phyloP scores from a whole-genome alignment of 2,113 vertebrate genomes.

The Xenopus borealis region DNA sequence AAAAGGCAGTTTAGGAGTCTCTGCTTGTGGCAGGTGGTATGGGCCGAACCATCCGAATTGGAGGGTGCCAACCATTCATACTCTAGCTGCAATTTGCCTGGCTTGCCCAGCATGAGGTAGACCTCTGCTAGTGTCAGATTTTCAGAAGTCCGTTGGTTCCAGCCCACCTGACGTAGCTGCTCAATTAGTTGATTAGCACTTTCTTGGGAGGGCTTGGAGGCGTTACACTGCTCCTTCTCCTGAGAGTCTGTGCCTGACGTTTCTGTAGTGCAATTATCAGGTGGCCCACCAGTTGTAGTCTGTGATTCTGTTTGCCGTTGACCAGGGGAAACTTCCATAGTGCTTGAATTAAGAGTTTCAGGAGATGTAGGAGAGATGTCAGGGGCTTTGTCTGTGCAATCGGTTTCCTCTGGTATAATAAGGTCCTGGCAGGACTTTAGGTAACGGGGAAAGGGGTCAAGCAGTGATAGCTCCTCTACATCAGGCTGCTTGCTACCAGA shows the following conservation, averaged over 20 bases:
- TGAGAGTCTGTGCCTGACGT: slow-evolving; percentile 56
- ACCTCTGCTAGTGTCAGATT: slow-evolving; percentile 94
- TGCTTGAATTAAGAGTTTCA: slow-evolving; percentile 11
- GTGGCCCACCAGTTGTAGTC: slow-evolving; percentile 45
- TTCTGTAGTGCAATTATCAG: slow-evolving; percentile 64
- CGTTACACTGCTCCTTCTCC: slow-evolving; percentile 58
- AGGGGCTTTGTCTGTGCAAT: slow-evolving; percentile 50
- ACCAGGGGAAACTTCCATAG: slow-evolving; percentile 1
- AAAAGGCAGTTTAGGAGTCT: slow-evolving; percentile 85
- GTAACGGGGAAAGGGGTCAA: slow-evolving; percentile 71
- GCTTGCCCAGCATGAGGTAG: slow-evolving; percentile 98
- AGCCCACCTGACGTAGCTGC: slow-evolving; percentile 87
- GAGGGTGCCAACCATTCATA: slow-evolving; percentile 87
- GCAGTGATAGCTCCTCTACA: slow-evolving; percentile 69
- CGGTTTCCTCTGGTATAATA: slow-evolving; percentile 66
- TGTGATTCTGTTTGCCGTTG: slow-evolving; percentile 51
- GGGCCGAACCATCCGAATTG: slow-evolving; percentile 49
- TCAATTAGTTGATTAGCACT: slow-evolving; percentile 68
- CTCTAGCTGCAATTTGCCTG: slow-evolving; percentile 90
- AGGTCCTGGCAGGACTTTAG: slow-evolving; percentile 75
- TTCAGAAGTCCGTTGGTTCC: slow-evolving; percentile 82
- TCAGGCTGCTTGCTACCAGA: slow-evolving; percentile 58
- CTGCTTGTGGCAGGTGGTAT: slow-evolving; percentile 67
- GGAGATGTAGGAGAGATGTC: slow-evolving; percentile 48
- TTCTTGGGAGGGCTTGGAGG: slow-evolving; percentile 61